Conservation (phyloP, 2,113 vertebrate species). For the Amia ocellicauda region DNA sequence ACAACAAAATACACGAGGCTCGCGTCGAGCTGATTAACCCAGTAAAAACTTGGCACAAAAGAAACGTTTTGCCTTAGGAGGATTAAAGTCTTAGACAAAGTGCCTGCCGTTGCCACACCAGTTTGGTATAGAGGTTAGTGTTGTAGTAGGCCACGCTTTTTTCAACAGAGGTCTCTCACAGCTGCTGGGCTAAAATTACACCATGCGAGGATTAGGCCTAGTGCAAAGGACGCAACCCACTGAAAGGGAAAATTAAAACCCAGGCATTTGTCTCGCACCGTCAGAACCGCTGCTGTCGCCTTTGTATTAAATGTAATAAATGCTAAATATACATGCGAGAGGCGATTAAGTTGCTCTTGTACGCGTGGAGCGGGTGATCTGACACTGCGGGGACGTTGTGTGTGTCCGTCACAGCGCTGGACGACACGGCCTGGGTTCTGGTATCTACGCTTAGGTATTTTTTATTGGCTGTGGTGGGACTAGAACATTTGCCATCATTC, state of each 20-base stretch:
- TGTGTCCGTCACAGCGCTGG: too few species aligned
- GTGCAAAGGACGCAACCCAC: background rate
- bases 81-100: slow-evolving; percentile 19
- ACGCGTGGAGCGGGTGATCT: too few species aligned
- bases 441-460: too few species aligned
- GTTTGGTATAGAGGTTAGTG: background rate
- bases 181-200: slow-evolving; percentile 14
- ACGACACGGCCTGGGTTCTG: too few species aligned
- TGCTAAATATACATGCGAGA: too few species aligned
- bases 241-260: slow-evolving; percentile 1
- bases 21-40: background rate
- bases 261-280: background rate
- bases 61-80: slow-evolving; percentile 14
- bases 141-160: slow-evolving; percentile 1
- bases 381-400: too few species aligned
- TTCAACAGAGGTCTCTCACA: background rate
- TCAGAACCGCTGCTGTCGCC: too few species aligned
- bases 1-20: slow-evolving; percentile 2
- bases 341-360: too few species aligned
- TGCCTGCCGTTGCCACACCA: background rate
- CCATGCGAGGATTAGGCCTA: background rate
- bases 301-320: too few species aligned
- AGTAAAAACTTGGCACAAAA: slow-evolving; percentile 8
- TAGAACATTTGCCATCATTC: too few species aligned
- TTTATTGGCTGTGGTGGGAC: too few species aligned